phyloP scores from a whole-genome alignment of 1,140 invertebrate species.

The Asobara japonica region DNA sequence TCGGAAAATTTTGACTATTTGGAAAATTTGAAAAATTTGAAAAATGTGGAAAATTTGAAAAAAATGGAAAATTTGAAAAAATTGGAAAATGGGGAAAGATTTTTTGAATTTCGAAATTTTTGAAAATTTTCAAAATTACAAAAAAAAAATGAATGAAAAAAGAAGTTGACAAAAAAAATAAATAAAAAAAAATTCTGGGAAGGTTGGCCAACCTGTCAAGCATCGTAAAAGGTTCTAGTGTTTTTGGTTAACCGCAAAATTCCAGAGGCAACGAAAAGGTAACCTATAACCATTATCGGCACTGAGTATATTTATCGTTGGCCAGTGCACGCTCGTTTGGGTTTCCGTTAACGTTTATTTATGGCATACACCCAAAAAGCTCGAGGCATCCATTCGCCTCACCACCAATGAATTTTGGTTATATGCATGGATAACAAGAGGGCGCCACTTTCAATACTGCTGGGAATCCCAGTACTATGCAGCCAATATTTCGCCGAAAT shows the following conservation, averaged over 20 bases:
- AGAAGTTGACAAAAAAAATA: not conserved
- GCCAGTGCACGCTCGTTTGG: conserved; percentile 40
- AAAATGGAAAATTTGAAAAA: too few relatives aligned
- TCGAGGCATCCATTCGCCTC: not conserved
- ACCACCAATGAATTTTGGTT: conserved; percentile 23
- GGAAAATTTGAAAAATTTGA: too few relatives aligned
- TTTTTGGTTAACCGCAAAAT: conserved; percentile 29
- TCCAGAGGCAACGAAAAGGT: conserved; percentile 17
- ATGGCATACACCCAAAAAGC: conserved; percentile 48
- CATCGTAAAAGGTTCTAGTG: not conserved
- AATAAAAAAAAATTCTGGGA: not conserved
- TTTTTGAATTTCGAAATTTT: too few relatives aligned
- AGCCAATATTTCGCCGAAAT: too few relatives aligned
- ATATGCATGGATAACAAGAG: not conserved
- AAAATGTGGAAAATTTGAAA: too few relatives aligned
- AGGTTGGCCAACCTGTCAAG: not conserved
- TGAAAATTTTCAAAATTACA: too few relatives aligned
- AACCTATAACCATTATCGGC: conserved; percentile 37
- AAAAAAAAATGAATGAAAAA: not conserved
- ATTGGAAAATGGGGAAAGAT: too few relatives aligned
- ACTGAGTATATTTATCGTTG: conserved; percentile 55
- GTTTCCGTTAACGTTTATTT: conserved; percentile 57
- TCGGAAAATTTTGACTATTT: too few relatives aligned
- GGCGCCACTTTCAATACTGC: conserved; percentile 11
- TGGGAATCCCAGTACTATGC: too few relatives aligned